phyloP scores from a whole-genome alignment of 2,113 vertebrate genomes.

The Sinosuthora webbiana region DNA sequence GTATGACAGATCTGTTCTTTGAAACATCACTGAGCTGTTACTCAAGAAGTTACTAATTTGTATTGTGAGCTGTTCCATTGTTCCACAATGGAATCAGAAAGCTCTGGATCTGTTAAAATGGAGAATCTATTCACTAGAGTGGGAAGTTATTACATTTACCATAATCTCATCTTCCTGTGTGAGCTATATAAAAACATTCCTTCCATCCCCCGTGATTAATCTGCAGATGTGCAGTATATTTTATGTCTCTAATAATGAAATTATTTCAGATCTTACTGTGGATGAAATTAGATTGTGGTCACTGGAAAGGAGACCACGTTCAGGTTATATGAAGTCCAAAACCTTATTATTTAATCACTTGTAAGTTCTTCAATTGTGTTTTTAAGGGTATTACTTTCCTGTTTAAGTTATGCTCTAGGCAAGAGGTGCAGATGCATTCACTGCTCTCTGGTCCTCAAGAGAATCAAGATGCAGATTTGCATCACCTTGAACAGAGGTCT shows the following conservation, averaged over 20 bases:
- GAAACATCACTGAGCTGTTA: neutral
- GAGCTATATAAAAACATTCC: neutral
- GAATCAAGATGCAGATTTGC: neutral
- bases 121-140: neutral
- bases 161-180: neutral
- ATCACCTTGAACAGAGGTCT: neutral
- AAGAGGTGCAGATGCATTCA: neutral
- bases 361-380: neutral
- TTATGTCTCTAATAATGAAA: neutral
- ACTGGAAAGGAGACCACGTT: neutral
- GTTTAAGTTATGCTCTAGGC: neutral
- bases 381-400: neutral
- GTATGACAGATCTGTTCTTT: neutral
- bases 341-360: neutral
- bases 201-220: neutral
- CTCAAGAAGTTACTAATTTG: neutral
- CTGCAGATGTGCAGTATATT: neutral
- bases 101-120: neutral
- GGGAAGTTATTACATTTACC: neutral
- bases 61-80: neutral
- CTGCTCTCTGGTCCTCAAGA: neutral
- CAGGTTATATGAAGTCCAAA: neutral
- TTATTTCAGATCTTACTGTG: neutral
- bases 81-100: neutral
- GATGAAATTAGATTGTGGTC: neutral